These are phyloP conservation scores for Oscheius myriophilus DNA, from an alignment of 2,888 invertebrate genomes.

Conservation along the genomic window DNA sequence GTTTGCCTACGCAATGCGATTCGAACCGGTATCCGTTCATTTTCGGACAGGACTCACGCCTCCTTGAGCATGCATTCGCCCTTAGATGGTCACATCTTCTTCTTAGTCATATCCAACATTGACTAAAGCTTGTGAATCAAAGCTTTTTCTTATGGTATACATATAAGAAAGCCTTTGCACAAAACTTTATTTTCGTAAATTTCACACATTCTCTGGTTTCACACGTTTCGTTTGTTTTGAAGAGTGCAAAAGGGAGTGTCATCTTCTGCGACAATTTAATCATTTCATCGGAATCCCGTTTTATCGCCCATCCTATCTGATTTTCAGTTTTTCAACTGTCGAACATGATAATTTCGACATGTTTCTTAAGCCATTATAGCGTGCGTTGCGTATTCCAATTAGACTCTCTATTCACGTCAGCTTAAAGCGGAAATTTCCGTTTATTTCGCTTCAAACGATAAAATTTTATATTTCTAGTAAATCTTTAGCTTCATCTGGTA, in stretches of 20 bases:
- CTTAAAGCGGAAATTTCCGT: too few relatives aligned
- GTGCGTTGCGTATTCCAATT: too few relatives aligned
- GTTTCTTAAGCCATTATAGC: too few relatives aligned
- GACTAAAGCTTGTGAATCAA: too few relatives aligned
- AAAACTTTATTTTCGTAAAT: not conserved
- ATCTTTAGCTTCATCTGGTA: too few relatives aligned
- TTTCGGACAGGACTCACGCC: slow-evolving; percentile 24
- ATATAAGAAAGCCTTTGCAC: too few relatives aligned
- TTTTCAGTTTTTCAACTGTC: slow-evolving; percentile 30
- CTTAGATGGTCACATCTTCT: slow-evolving; percentile 6
- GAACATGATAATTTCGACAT: slow-evolving; percentile 28
- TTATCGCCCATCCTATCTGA: slow-evolving; percentile 27
- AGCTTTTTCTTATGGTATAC: too few relatives aligned
- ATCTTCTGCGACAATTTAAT: not conserved
- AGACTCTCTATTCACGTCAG: too few relatives aligned
- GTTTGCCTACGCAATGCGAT: slow-evolving; percentile 28
- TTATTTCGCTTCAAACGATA: too few relatives aligned
- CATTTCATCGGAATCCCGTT: slow-evolving; percentile 22
- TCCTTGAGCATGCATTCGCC: slow-evolving; percentile 15
- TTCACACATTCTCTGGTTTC: not conserved
- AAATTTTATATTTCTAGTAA: too few relatives aligned
- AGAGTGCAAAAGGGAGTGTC: slow-evolving; percentile 24
- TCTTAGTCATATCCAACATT: too few relatives aligned
- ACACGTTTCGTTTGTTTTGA: not conserved
- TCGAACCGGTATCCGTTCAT: slow-evolving; percentile 31